Evolutionary conservation across 2,113 vertebrate species (phyloP).

Genomic region (Labeo catla): DNA sequence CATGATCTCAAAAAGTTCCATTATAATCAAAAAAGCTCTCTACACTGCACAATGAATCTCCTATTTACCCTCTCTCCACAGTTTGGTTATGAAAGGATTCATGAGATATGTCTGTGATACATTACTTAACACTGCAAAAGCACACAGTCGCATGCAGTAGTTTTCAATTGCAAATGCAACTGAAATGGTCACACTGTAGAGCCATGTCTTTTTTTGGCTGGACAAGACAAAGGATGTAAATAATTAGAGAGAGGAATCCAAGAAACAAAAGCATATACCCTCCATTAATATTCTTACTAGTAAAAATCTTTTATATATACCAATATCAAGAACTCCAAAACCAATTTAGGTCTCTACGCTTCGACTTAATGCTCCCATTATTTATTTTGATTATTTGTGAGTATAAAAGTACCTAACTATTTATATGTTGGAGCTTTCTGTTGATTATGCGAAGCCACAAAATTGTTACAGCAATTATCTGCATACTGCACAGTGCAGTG

Average conservation of each 20-base stretch:
- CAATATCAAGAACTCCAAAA: background rate
- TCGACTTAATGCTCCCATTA: background rate
- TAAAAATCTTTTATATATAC: background rate
- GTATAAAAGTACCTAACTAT: background rate
- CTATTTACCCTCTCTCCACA: too few species aligned
- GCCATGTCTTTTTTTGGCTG: background rate
- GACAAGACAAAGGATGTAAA: background rate
- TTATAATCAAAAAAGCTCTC: too few species aligned
- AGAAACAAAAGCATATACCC: background rate
- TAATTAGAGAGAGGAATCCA: background rate
- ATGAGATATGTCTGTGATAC: too few species aligned
- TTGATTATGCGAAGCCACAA: background rate
- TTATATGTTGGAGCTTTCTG: background rate
- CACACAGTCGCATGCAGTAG: too few species aligned
- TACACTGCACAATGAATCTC: too few species aligned
- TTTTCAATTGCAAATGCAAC: too few species aligned
- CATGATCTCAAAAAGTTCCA: too few species aligned
- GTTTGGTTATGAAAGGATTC: too few species aligned
- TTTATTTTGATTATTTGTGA: background rate
- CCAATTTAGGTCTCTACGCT: background rate
- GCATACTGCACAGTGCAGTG: background rate
- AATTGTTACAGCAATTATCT: background rate
- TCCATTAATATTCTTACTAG: background rate
- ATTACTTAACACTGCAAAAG: too few species aligned
- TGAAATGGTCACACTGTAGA: too few species aligned